phyloP scores from a whole-genome alignment of 1,140 invertebrate species.

The Sitodiplosis mosellana region DNA sequence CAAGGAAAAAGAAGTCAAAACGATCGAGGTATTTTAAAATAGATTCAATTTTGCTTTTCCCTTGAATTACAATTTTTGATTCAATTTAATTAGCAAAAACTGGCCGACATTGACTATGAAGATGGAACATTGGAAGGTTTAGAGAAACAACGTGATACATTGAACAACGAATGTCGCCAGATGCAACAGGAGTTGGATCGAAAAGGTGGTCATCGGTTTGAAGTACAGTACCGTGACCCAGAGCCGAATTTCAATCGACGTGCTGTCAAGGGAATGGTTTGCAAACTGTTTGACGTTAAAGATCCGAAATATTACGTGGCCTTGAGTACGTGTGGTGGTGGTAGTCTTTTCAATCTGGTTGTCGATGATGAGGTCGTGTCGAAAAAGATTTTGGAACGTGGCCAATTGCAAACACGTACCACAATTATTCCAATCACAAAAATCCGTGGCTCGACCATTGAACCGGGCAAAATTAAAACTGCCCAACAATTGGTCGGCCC shows the following conservation, averaged over 20 bases:
- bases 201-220: constrained; percentile 31
- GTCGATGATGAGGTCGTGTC: constrained; percentile 74
- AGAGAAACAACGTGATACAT: constrained; percentile 27
- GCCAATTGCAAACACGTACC: constrained; percentile 55
- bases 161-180: constrained; percentile 31
- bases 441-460: constrained; percentile 46
- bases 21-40: constrained; percentile 26
- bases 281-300: constrained; percentile 54
- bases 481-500: constrained; percentile 59
- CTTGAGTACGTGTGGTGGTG: constrained; percentile 72
- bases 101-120: constrained; percentile 39
- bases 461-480: constrained; percentile 34
- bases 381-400: constrained; percentile 66
- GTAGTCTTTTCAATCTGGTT: constrained; percentile 74
- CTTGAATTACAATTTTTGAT: neutral
- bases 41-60: constrained; percentile 2
- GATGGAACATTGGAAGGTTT: constrained; percentile 42
- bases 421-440: constrained; percentile 91
- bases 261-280: constrained; percentile 63
- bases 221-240: constrained; percentile 59
- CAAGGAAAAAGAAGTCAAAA: constrained; percentile 40
- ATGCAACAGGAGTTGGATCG: constrained; percentile 12
- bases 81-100: constrained; percentile 14
- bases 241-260: constrained; percentile 55
- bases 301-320: constrained; percentile 59